A percentile compares a stretch with the other conserved stretches of the same genome.
Evolutionary conservation across 1,140 invertebrate genomes (phyloP).

Genomic region (Monomorium pharaonis): DNA sequence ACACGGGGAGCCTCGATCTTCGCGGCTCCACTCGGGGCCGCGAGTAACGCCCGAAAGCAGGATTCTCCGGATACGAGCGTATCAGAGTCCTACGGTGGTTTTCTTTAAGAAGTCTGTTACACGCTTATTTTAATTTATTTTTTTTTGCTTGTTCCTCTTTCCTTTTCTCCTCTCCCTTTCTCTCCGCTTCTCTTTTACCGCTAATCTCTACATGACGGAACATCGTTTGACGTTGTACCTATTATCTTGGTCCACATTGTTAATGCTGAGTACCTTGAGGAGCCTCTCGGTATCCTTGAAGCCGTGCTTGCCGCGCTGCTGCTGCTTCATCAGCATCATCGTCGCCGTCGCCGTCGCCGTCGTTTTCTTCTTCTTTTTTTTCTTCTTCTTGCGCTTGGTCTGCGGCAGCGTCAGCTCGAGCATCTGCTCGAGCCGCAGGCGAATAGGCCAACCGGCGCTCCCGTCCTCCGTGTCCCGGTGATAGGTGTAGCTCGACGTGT

Average conservation of each 20-base stretch:
- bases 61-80: constrained; percentile 22
- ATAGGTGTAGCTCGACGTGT: constrained; percentile 56
- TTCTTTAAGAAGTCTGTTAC: constrained; percentile 27
- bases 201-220: constrained; percentile 81
- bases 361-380: constrained; percentile 69
- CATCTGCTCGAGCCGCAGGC: constrained; percentile 81
- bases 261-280: constrained; percentile 83
- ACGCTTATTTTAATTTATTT: no score
- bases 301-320: constrained; percentile 72
- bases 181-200: background rate
- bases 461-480: constrained; percentile 63
- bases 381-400: constrained; percentile 74
- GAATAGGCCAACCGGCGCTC: constrained; percentile 78
- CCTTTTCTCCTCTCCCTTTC: no score
- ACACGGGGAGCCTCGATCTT: constrained; percentile 6
- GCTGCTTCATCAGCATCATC: constrained; percentile 75
- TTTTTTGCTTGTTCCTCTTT: background rate
- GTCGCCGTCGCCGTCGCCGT: constrained; percentile 59
- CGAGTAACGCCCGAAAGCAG: constrained; percentile 31
- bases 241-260: constrained; percentile 84
- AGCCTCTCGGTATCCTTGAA: constrained; percentile 83
- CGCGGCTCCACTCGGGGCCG: constrained; percentile 3
- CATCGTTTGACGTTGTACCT: constrained; percentile 83
- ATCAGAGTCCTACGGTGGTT: constrained; percentile 26
- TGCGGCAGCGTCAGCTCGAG: constrained; percentile 79